Percentiles rank a stretch among this genome's conserved stretches.
Conservation (phyloP, 2,113 vertebrate species). For the Nesoenas mayeri region DNA sequence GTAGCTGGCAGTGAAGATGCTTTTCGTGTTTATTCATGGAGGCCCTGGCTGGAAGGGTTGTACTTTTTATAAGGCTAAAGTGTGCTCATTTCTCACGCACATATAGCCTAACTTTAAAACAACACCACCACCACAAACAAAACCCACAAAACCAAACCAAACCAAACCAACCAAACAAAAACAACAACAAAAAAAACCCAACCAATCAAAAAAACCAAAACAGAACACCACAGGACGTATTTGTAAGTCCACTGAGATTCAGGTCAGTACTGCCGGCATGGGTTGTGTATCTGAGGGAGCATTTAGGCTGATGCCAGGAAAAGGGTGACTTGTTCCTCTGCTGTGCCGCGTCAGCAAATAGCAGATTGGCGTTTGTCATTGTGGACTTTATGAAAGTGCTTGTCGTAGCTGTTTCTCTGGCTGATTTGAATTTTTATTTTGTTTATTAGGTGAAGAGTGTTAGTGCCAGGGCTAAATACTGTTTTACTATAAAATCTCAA, state of each 20-base stretch:
- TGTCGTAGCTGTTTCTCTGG: constrained; percentile 35
- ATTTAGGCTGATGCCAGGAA: neutral
- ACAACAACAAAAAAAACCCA: neutral
- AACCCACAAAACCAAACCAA: too few species aligned
- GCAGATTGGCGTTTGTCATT: constrained; percentile 37
- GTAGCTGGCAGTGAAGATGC: neutral
- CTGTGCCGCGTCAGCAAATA: constrained; percentile 34
- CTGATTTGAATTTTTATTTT: constrained; percentile 68
- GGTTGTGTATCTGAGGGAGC: neutral
- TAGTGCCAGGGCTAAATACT: constrained; percentile 40
- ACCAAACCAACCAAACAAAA: neutral
- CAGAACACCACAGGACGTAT: neutral
- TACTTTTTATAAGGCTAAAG: neutral
- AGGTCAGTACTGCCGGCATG: neutral
- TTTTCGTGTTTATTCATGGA: neutral
- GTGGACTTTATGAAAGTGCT: constrained; percentile 44
- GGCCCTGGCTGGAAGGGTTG: neutral
- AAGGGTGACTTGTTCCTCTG: neutral
- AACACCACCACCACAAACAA: neutral
- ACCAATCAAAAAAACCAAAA: too few species aligned
- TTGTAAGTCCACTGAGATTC: neutral
- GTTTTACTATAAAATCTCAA: constrained; percentile 31
- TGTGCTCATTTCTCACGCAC: neutral
- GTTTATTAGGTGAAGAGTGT: constrained; percentile 26
- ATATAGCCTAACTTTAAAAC: neutral